Evolutionary conservation across 2,888 invertebrate genomes (phyloP).

Genomic region (Meganola albula): DNA sequence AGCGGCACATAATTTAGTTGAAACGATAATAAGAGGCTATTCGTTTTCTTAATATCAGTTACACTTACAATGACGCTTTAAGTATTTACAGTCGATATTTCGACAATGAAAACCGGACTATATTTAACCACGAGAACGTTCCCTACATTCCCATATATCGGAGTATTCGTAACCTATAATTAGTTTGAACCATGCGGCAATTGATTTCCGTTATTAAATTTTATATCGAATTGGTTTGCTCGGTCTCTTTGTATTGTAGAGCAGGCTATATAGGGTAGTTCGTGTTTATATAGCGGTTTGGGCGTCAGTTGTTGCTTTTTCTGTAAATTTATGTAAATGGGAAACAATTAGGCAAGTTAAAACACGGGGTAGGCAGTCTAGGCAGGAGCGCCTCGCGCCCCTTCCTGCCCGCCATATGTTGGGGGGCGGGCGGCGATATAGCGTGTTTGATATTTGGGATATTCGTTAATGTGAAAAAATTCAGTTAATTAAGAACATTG

Average conservation of each 20-base stretch:
- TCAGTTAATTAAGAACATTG: no score
- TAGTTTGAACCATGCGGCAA: constrained; percentile 44
- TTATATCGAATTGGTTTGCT: constrained; percentile 42
- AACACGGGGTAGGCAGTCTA: constrained; percentile 75
- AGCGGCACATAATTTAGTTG: constrained; percentile 60
- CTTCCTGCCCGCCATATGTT: constrained; percentile 66
- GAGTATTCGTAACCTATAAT: constrained; percentile 41
- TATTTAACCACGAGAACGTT: no score
- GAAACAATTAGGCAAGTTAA: constrained; percentile 77
- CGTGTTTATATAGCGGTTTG: constrained; percentile 59
- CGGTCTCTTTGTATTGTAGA: constrained; percentile 36
- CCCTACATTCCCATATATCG: constrained; percentile 38
- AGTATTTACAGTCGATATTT: constrained; percentile 41
- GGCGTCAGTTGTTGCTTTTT: constrained; percentile 68
- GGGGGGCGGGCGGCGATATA: constrained; percentile 57
- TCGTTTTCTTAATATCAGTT: constrained; percentile 39
- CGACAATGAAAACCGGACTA: constrained; percentile 29
- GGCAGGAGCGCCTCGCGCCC: constrained; percentile 68
- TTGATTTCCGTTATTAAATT: constrained; percentile 64
- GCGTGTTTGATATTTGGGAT: constrained; percentile 30
- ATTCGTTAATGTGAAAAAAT: no score
- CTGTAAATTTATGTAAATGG: constrained; percentile 75
- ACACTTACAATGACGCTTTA: constrained; percentile 26
- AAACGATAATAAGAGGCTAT: constrained; percentile 62
- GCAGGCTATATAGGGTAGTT: constrained; percentile 34